Evolutionary conservation across 2,797 vertebrate genomes (phyloP).

Genomic region (Allobates femoralis): DNA sequence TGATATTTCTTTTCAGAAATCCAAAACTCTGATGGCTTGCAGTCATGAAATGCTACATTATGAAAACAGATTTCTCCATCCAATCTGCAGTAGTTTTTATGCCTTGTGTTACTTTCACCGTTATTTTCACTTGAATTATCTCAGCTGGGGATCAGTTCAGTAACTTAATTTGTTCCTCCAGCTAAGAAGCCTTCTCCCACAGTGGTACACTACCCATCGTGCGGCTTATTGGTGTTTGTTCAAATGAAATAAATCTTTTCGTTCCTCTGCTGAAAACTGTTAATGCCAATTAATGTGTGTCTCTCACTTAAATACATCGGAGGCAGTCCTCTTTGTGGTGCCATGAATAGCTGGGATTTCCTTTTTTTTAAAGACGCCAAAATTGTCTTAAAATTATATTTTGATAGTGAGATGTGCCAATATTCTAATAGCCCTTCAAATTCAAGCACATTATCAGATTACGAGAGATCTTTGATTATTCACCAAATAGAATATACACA

Average conservation of each 20-base stretch:
- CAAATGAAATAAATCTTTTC: constrained; percentile 30
- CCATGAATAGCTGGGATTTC: neutral
- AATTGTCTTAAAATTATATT: neutral
- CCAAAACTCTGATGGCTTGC: neutral
- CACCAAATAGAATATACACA: neutral
- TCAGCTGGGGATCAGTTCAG: constrained; percentile 53
- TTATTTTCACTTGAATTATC: constrained; percentile 43
- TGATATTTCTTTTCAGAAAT: neutral
- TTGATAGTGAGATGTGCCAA: too few species aligned
- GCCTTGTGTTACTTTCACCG: constrained; percentile 38
- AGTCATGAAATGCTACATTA: neutral
- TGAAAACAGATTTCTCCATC: neutral
- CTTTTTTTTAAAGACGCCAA: neutral
- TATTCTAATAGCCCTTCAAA: neutral
- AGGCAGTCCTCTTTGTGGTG: constrained; percentile 7
- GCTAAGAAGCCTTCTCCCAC: constrained; percentile 30
- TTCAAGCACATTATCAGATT: neutral
- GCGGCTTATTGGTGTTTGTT: constrained; percentile 22
- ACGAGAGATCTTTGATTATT: neutral
- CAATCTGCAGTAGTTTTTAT: constrained; percentile 27
- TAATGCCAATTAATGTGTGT: constrained; percentile 18
- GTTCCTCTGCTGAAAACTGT: constrained; percentile 38
- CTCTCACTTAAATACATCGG: neutral
- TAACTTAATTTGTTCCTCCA: constrained; percentile 45
- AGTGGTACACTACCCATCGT: constrained; percentile 19